These are phyloP conservation scores for Delphinapterus leucas DNA, from an alignment of 2,113 vertebrate genomes.

Conservation along the genomic window DNA sequence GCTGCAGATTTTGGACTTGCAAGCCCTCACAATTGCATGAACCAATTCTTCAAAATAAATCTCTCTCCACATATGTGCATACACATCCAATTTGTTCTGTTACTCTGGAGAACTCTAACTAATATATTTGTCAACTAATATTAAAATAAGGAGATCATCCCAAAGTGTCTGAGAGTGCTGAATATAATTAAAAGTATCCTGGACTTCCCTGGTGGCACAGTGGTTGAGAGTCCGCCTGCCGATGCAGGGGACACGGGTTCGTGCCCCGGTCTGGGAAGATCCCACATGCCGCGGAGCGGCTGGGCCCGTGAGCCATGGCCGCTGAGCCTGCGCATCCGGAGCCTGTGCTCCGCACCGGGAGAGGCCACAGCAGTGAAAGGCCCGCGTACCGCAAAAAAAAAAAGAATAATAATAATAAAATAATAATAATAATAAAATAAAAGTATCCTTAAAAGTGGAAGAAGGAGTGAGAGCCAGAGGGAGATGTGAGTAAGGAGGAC, in stretches of 20 bases:
- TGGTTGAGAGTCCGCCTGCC: too few relatives aligned
- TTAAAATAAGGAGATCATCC: not conserved
- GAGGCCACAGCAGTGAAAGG: too few relatives aligned
- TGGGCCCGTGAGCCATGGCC: too few relatives aligned
- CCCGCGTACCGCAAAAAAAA: too few relatives aligned
- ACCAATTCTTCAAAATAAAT: not conserved
- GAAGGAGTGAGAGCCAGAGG: not conserved
- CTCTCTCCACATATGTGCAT: not conserved
- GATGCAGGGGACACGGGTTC: too few relatives aligned
- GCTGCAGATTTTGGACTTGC: fast-evolving
- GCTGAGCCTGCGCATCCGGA: too few relatives aligned
- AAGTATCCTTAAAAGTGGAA: not conserved
- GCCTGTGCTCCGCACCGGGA: too few relatives aligned
- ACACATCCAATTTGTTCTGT: not conserved
- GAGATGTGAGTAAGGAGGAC: fast-evolving
- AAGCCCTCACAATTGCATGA: fast-evolving
- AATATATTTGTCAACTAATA: not conserved
- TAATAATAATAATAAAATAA: too few relatives aligned
- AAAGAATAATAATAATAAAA: too few relatives aligned
- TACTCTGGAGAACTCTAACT: not conserved
- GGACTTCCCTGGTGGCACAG: too few relatives aligned
- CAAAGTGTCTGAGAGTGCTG: not conserved
- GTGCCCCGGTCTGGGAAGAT: too few relatives aligned
- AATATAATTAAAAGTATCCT: not conserved
- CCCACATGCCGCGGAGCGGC: fast-evolving